Conservation (phyloP, 2,113 vertebrate species). For the Mobula birostris region DNA sequence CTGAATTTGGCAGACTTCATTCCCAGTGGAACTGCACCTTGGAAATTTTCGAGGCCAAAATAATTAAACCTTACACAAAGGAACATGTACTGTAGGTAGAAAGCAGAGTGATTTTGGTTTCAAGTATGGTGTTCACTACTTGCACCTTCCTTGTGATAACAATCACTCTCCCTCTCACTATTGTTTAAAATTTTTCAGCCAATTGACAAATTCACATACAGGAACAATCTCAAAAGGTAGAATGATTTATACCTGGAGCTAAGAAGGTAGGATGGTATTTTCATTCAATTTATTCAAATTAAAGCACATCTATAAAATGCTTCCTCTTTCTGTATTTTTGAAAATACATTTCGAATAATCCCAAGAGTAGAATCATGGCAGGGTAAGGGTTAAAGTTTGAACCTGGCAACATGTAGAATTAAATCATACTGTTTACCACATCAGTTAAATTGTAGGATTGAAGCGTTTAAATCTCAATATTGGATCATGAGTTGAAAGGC, state of each 20-base stretch:
- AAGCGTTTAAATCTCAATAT: slow-evolving; percentile 20
- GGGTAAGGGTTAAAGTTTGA: not conserved
- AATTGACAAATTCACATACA: not conserved
- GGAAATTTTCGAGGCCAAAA: not conserved
- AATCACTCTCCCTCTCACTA: not conserved
- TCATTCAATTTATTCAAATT: not conserved
- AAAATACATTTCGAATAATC: not conserved
- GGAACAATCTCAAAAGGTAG: not conserved
- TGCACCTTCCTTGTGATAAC: not conserved
- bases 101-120: not conserved
- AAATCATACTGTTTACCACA: not conserved
- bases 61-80: not conserved
- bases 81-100: not conserved
- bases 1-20: not conserved
- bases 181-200: not conserved
- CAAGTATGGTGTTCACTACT: not conserved
- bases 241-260: not conserved
- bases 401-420: not conserved
- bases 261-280: not conserved
- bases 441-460: not conserved
- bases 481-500: not conserved
- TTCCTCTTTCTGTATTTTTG: no score
- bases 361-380: not conserved
- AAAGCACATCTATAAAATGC: not conserved
- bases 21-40: not conserved